A percentile compares a stretch with the other conserved stretches of the same genome.
These are phyloP conservation scores for Microctenopoma steveboyesi DNA, from an alignment of 2,797 vertebrate genomes.

Conservation along the genomic window DNA sequence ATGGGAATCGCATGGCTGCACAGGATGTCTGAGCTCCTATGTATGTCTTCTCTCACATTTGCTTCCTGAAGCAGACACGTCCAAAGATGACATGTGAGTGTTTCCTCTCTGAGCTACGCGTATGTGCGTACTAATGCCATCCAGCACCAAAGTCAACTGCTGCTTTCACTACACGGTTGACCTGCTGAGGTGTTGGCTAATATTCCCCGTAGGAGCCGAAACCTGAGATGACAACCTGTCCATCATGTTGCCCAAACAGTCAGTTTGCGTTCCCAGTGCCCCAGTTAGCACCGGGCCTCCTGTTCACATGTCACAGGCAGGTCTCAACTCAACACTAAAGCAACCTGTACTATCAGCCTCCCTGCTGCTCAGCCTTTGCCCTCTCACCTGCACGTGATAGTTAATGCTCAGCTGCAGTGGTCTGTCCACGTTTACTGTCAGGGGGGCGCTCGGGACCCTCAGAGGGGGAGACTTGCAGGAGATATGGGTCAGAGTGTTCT, in stretches of 20 bases:
- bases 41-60: slow-evolving; percentile 16
- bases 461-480: slow-evolving; percentile 44
- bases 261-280: slow-evolving; percentile 62
- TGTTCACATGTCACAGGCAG: slow-evolving; percentile 72
- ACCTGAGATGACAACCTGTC: slow-evolving; percentile 72
- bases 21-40: slow-evolving; percentile 31
- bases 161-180: slow-evolving; percentile 60
- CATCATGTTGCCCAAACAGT: slow-evolving; percentile 35
- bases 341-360: slow-evolving; percentile 2
- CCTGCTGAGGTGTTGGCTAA: slow-evolving; percentile 61
- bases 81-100: slow-evolving; percentile 50
- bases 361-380: slow-evolving; percentile 35
- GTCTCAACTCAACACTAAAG: slow-evolving; percentile 7
- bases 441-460: slow-evolving; percentile 27
- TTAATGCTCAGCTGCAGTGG: slow-evolving; percentile 52
- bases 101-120: slow-evolving; percentile 29
- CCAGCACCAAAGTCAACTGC: slow-evolving; percentile 47
- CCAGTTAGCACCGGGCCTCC: slow-evolving; percentile 76
- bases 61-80: slow-evolving; percentile 42
- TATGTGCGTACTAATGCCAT: slow-evolving; percentile 52
- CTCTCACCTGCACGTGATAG: slow-evolving; percentile 58
- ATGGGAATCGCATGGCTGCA: slow-evolving; percentile 55
- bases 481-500: slow-evolving; percentile 57
- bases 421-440: slow-evolving; percentile 59
- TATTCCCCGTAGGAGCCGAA: slow-evolving; percentile 73